Percentiles rank a stretch among this genome's conserved stretches.
These are phyloP conservation scores for Pelobates cultripes DNA, from an alignment of 2,797 vertebrate genomes.

Conservation along the genomic window DNA sequence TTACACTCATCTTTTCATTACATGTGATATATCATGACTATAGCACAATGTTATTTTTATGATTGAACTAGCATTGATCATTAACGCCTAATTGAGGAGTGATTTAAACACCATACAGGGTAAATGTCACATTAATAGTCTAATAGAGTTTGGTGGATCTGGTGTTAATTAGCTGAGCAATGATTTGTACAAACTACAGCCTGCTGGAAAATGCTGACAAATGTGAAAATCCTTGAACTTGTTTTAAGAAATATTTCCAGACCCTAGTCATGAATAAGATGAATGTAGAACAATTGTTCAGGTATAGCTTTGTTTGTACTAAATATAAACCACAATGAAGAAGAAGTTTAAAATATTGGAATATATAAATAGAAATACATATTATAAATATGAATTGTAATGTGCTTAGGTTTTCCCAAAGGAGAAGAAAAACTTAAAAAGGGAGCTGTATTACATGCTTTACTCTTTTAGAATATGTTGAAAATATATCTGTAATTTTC, in stretches of 20 bases:
- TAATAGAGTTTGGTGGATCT: constrained; percentile 18
- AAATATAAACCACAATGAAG: constrained; percentile 27
- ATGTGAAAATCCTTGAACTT: constrained; percentile 8
- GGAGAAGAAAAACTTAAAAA: too few species aligned
- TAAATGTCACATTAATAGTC: constrained; percentile 30
- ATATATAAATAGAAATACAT: too few species aligned
- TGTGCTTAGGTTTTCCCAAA: too few species aligned
- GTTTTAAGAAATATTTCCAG: constrained; percentile 21
- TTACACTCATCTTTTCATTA: background rate
- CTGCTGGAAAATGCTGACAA: constrained; percentile 19
- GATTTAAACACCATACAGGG: constrained; percentile 29
- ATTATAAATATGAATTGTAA: too few species aligned
- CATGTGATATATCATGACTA: background rate
- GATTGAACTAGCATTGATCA: constrained; percentile 4
- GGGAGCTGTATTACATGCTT: too few species aligned
- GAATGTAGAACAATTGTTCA: background rate
- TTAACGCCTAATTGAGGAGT: constrained; percentile 30
- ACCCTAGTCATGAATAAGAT: constrained; percentile 15
- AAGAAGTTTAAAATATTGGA: too few species aligned
- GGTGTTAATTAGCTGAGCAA: constrained; percentile 19
- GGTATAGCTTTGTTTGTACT: constrained; percentile 7
- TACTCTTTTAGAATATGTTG: too few species aligned
- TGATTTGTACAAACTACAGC: background rate
- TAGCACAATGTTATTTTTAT: background rate
- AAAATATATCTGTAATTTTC: too few species aligned